phyloP scores from a whole-genome alignment of 2,113 vertebrate genomes.

The Trachemys scripta region DNA sequence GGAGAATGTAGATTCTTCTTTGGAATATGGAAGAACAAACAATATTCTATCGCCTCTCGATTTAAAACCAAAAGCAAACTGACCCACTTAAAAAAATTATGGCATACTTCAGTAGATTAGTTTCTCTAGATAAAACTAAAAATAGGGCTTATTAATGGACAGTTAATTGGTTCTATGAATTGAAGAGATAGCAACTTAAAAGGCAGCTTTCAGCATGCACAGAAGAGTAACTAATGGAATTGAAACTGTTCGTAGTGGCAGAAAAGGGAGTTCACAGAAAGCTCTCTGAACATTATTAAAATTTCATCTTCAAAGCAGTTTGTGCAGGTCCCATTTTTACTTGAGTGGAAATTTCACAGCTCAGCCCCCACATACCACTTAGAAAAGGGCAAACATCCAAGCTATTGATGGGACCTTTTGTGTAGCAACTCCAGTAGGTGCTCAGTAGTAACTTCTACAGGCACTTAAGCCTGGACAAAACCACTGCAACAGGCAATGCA shows the following conservation, averaged over 20 bases:
- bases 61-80: slow-evolving; percentile 29
- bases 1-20: not conserved
- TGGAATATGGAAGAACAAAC: not conserved
- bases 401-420: rapidly evolving
- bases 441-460: not conserved
- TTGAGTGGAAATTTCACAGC: not conserved
- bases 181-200: slow-evolving; percentile 12
- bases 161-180: slow-evolving; percentile 2
- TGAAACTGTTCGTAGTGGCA: not conserved
- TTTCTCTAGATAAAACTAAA: slow-evolving; percentile 46
- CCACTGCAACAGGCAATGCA: not conserved
- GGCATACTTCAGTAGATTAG: slow-evolving; percentile 10
- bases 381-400: not conserved
- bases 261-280: rapidly evolving
- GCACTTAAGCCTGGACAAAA: not conserved
- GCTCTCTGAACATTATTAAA: rapidly evolving
- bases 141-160: slow-evolving; percentile 30
- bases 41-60: not conserved
- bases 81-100: slow-evolving; percentile 21
- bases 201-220: not conserved
- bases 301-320: not conserved
- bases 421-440: not conserved
- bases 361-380: not conserved
- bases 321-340: not conserved
- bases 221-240: not conserved